These are phyloP conservation scores for Eclectus roratus DNA, from an alignment of 2,113 vertebrate species.

Conservation along the genomic window DNA sequence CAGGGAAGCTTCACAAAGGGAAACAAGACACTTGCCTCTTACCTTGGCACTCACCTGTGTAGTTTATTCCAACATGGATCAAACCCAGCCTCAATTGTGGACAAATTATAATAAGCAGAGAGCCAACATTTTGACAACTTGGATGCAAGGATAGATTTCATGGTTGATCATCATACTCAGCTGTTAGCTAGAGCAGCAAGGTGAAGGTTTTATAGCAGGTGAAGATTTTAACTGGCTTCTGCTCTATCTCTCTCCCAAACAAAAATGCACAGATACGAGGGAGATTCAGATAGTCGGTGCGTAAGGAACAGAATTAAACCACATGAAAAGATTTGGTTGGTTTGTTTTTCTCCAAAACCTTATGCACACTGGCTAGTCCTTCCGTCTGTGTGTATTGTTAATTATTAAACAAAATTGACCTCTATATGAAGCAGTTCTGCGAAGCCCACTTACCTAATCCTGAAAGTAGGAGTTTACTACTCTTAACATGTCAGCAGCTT, in stretches of 20 bases:
- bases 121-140: neutral
- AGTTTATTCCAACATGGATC: neutral
- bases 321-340: neutral
- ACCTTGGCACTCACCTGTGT: neutral
- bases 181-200: neutral
- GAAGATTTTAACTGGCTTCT: neutral
- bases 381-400: neutral
- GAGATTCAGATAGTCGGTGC: neutral
- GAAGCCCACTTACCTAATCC: neutral
- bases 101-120: neutral
- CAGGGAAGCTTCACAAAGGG: neutral
- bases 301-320: neutral
- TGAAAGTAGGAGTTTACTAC: neutral
- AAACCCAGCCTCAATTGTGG: neutral
- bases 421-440: neutral
- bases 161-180: neutral
- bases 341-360: neutral
- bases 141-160: neutral
- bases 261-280: neutral
- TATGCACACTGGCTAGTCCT: neutral
- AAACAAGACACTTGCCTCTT: neutral
- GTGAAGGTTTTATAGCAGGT: neutral
- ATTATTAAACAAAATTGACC: neutral
- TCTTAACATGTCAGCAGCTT: neutral
- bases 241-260: neutral